Base-by-base conservation (phyloP, 2,113 vertebrate genomes). In the Tonatia bakeri region DNA sequence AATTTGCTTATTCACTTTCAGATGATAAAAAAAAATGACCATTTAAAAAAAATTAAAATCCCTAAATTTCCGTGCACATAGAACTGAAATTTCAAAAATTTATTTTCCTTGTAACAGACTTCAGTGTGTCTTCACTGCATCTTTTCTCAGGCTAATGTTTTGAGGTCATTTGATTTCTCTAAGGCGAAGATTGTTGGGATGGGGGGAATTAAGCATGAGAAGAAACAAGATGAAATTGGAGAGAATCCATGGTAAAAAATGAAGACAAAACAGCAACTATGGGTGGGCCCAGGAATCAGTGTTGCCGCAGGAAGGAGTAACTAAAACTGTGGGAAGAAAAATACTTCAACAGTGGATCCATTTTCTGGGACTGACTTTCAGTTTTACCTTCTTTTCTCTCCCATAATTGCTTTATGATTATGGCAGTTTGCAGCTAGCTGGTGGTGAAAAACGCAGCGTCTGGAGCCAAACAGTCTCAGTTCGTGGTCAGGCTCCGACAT, bases 361-460 rank as follows among this genome's bases (percentile, higher is more conserved):
- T 56, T 91, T 90, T 79, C 92, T 9, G 33, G 11, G 12, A 22
- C 11, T 47, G 47, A 20, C 54, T 90, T 75, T 96, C 17, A 75
- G 47, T 59, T 81, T 54, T 72, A 2, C 28, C 8, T 22, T 45
- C 28, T 70, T 20, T 4, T 28, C 33, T 7, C 4, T 26, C 28
- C 5, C 1, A 4, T 33, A 10, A 47, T 20, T 45, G 1, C 2
- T 83, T 47, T 20, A 33, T 45, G 40, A 31, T 61, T 31, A 33
- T 26, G 7, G 6, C 9, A 10, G 7, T n/a, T 8, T 82, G 28
- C 17, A 82, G 19, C 28, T 38, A 52, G 5, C 17, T 0, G 7
- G 17, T 36, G n/a, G 19, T n/a, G 47, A 28, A 64, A 79, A 65
- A 20, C 19, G 15, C 31, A 26, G 38, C 76, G 24, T 61, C 20